Conservation (phyloP, 1,140 invertebrate genomes). For the Wiebesia pumilae region DNA sequence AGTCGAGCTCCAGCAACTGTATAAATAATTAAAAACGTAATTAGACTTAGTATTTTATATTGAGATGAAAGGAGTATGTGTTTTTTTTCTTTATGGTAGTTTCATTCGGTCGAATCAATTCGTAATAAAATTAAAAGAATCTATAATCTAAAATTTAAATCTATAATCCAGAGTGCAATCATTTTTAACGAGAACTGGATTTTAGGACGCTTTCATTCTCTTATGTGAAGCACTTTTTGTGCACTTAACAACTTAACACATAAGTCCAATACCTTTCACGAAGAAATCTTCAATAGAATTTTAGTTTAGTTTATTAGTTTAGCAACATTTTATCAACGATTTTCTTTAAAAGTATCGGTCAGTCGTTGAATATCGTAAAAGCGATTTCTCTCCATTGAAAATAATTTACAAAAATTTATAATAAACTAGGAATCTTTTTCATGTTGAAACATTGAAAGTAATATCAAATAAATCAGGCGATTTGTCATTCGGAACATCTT, state of each 20-base stretch:
- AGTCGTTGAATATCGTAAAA: too few species aligned
- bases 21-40: conserved; percentile 5
- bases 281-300: not conserved
- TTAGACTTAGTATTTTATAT: not conserved
- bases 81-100: not conserved
- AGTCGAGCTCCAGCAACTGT: not conserved
- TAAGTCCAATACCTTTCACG: not conserved
- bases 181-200: not conserved
- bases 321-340: not conserved
- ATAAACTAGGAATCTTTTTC: not conserved
- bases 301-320: not conserved
- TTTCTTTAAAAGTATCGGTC: too few species aligned
- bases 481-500: not conserved
- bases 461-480: not conserved
- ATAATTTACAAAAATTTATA: not conserved
- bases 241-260: not conserved
- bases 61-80: not conserved
- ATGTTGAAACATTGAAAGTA: not conserved
- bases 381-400: not conserved
- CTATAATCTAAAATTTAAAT: not conserved
- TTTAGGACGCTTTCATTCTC: not conserved
- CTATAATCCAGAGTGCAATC: not conserved
- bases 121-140: not conserved
- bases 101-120: not conserved
- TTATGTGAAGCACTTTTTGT: not conserved